Percentiles rank a stretch among this genome's conserved stretches.
Evolutionary conservation across 2,113 vertebrate genomes (phyloP).

Genomic region (Raphicerus campestris): DNA sequence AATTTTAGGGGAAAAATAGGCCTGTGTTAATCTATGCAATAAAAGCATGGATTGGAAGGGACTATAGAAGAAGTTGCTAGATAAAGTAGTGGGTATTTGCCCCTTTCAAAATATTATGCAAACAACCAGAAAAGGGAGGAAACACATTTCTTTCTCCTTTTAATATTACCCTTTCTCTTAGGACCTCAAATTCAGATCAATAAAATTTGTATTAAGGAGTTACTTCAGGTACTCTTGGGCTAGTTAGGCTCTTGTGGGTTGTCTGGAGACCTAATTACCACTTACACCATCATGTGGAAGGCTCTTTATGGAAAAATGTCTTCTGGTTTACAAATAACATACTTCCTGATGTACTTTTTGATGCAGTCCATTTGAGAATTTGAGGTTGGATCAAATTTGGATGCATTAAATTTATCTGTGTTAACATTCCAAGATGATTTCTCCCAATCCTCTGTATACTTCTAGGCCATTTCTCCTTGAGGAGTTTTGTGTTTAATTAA

Average conservation of each 20-base stretch:
- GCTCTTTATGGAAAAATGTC: not conserved
- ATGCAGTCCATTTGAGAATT: not conserved
- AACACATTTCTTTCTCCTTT: not conserved
- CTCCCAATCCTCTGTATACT: not conserved
- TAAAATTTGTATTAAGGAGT: not conserved
- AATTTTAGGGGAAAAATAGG: not conserved
- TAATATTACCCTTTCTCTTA: not conserved
- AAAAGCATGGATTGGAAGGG: not conserved
- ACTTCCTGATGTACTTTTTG: not conserved
- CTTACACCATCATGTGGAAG: not conserved
- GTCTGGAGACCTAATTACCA: not conserved
- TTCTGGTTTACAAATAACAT: constrained; percentile 8
- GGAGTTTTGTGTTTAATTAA: constrained; percentile 20
- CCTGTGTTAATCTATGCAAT: not conserved
- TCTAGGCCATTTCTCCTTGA: not conserved
- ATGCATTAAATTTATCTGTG: not conserved
- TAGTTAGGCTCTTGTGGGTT: not conserved
- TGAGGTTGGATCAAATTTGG: not conserved
- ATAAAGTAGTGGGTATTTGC: not conserved
- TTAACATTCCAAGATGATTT: constrained; percentile 31
- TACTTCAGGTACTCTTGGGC: not conserved
- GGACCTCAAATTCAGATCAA: not conserved
- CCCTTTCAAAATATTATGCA: not conserved
- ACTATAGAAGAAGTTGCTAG: not conserved
- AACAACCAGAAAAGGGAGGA: not conserved